A percentile compares a stretch with the other conserved stretches of the same genome.
Evolutionary conservation across 2,888 invertebrate genomes (phyloP).

Genomic region (Athalia circularis): DNA sequence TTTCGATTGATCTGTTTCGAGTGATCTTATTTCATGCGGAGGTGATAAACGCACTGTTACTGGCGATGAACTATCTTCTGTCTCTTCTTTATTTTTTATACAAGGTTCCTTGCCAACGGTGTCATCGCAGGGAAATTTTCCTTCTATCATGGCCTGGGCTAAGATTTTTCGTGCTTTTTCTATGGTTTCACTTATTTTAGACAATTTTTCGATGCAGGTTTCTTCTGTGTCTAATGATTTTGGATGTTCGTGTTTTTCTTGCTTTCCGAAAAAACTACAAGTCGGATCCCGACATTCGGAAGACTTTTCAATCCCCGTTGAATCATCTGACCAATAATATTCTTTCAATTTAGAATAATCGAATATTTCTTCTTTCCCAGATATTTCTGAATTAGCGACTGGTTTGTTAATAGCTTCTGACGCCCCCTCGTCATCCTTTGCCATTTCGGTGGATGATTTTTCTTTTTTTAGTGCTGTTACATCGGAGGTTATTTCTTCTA

Average conservation of each 20-base stretch:
- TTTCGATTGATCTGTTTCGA: neutral
- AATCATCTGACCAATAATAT: too few species aligned
- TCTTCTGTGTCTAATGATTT: neutral
- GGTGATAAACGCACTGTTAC: neutral
- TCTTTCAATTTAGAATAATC: too few species aligned
- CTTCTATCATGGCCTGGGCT: neutral
- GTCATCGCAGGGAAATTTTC: neutral
- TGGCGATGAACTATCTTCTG: neutral
- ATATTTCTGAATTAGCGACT: neutral
- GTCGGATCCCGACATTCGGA: neutral
- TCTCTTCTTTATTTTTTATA: neutral
- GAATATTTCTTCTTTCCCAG: neutral
- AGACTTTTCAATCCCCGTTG: too few species aligned
- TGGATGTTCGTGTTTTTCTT: neutral
- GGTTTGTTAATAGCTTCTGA: neutral
- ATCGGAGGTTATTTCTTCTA: neutral
- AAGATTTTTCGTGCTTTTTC: conserved; percentile 16
- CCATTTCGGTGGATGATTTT: neutral
- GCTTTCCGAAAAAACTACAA: neutral
- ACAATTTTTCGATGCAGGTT: neutral
- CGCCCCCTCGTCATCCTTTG: neutral
- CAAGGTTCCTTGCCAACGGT: neutral
- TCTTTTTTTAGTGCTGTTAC: neutral
- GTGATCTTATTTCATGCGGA: neutral
- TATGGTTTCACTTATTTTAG: neutral